Conservation (phyloP, 2,888 invertebrate genomes). For the Limulus polyphemus region DNA sequence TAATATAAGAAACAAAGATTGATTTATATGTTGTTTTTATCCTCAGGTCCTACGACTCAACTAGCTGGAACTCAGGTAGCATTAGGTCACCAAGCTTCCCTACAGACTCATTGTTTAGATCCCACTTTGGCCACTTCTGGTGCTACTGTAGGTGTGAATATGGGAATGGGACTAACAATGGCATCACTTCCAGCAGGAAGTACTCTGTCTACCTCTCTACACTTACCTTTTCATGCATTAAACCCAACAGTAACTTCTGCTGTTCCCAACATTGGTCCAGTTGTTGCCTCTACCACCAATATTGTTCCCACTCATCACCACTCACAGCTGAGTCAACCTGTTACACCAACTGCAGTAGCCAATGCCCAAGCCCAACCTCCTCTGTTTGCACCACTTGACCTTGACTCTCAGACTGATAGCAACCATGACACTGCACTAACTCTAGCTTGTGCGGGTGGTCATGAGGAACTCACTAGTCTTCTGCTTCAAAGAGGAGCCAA, state of each 20-base stretch:
- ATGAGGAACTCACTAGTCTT: slow-evolving; percentile 86
- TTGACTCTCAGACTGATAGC: slow-evolving; percentile 95
- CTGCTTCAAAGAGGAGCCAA: slow-evolving; percentile 82
- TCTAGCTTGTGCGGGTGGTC: slow-evolving; percentile 91
- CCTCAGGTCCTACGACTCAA: slow-evolving; percentile 19
- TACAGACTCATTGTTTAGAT: slow-evolving; percentile 20
- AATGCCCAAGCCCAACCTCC: slow-evolving; percentile 18
- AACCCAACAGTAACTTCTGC: slow-evolving; percentile 29
- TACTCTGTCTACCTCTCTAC: slow-evolving; percentile 13
- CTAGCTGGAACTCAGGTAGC: slow-evolving; percentile 16
- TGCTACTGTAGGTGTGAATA: slow-evolving; percentile 7
- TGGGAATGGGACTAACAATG: slow-evolving; percentile 12
- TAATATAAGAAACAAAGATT: too few species aligned
- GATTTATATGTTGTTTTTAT: too few species aligned
- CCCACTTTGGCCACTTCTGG: slow-evolving; percentile 6
- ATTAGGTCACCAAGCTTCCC: background rate
- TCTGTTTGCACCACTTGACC: slow-evolving; percentile 46
- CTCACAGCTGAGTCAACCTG: slow-evolving; percentile 11
- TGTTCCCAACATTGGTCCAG: slow-evolving; percentile 11
- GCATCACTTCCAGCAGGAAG: slow-evolving; percentile 10
- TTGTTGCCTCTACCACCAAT: slow-evolving; percentile 3
- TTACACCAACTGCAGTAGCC: slow-evolving; percentile 8
- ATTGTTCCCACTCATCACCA: slow-evolving; percentile 8
- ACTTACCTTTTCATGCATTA: slow-evolving; percentile 23
- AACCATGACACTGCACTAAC: slow-evolving; percentile 98